phyloP scores from a whole-genome alignment of 2,888 invertebrate species.

The Gari tellinella region DNA sequence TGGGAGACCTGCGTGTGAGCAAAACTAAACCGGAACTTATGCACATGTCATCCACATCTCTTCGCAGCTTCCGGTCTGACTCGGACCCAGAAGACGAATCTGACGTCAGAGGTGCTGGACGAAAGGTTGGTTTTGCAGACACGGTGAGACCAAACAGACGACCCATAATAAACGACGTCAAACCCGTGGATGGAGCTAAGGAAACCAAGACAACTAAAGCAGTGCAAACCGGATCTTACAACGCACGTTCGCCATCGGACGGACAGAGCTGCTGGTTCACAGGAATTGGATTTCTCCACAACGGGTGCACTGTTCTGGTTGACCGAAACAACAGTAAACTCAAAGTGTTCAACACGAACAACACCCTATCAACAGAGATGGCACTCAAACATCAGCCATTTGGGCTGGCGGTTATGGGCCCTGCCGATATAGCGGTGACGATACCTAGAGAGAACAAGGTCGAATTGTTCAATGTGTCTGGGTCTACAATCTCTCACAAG shows the following conservation, averaged over 20 bases:
- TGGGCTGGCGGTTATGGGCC: conserved; percentile 45
- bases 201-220: conserved; percentile 22
- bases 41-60: background rate
- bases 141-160: conserved; percentile 18
- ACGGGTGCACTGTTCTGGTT: conserved; percentile 49
- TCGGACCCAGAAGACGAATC: conserved; percentile 53
- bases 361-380: conserved; percentile 40
- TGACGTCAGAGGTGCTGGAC: conserved; percentile 29
- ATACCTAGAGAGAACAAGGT: conserved; percentile 60
- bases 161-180: background rate
- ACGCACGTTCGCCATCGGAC: conserved; percentile 50
- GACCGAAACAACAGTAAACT: conserved; percentile 65
- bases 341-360: conserved; percentile 50
- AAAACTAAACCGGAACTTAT: conserved; percentile 35
- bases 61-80: conserved; percentile 18
- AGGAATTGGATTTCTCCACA: conserved; percentile 54
- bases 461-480: conserved; percentile 36
- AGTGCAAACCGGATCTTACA: conserved; percentile 19
- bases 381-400: conserved; percentile 57
- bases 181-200: background rate
- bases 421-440: conserved; percentile 53
- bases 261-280: conserved; percentile 62
- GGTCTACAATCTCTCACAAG: conserved; percentile 27
- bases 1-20: conserved; percentile 54
- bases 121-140: conserved; percentile 7